A percentile compares a stretch with the other conserved stretches of the same genome.
Evolutionary conservation across 2,888 invertebrate genomes (phyloP).

Genomic region (Petrophora chlorosata): DNA sequence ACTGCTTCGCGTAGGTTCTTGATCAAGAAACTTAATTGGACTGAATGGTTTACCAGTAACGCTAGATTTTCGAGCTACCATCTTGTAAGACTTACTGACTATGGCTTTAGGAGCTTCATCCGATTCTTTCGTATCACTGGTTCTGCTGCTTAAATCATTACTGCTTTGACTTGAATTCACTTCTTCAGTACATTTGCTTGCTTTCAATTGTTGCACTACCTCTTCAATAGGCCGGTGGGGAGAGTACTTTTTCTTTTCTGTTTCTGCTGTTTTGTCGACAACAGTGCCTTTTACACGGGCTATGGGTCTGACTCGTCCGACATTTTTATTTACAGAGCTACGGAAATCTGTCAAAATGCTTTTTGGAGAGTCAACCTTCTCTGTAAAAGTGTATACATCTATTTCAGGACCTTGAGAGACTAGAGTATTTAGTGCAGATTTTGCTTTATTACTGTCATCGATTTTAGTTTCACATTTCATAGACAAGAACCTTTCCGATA

Average conservation of each 20-base stretch:
- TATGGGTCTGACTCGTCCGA: constrained; percentile 76
- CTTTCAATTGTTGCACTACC: constrained; percentile 76
- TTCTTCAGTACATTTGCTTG: constrained; percentile 72
- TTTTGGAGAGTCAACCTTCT: constrained; percentile 79
- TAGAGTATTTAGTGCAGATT: constrained; percentile 58
- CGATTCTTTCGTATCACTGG: constrained; percentile 46
- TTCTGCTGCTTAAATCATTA: constrained; percentile 38
- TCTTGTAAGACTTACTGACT: constrained; percentile 78
- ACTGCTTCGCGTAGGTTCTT: constrained; percentile 53
- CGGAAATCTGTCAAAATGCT: constrained; percentile 75
- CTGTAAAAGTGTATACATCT: constrained; percentile 78
- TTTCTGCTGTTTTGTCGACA: constrained; percentile 72
- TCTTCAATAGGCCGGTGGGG: constrained; percentile 78
- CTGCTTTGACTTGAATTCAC: constrained; percentile 48
- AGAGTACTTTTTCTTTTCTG: constrained; percentile 75
- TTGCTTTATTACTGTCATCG: constrained; percentile 65
- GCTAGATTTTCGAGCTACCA: constrained; percentile 80
- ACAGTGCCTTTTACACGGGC: constrained; percentile 79
- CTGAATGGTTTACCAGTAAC: constrained; percentile 80
- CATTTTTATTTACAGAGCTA: constrained; percentile 67
- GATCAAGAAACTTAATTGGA: constrained; percentile 71
- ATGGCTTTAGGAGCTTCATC: constrained; percentile 71
- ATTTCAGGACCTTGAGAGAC: constrained; percentile 74
- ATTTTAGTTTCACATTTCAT: constrained; percentile 69
- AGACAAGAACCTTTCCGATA: constrained; percentile 73